phyloP scores from a whole-genome alignment of 2,888 invertebrate genomes.

The Tortrix viridana region DNA sequence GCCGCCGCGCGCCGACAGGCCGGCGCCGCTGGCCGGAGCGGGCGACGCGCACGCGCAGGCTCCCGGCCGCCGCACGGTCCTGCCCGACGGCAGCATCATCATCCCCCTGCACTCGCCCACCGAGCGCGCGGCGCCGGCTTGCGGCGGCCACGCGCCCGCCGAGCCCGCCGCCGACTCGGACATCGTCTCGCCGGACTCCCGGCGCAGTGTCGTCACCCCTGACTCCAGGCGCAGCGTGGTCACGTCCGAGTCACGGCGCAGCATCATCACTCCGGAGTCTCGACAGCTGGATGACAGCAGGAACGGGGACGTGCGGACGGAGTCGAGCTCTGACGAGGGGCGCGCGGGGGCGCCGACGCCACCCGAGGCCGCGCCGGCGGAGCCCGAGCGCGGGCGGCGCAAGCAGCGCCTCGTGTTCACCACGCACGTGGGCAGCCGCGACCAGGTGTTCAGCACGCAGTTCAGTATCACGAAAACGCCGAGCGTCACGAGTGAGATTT shows the following conservation, averaged over 20 bases:
- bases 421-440: constrained; percentile 87
- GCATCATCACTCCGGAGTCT: constrained; percentile 24
- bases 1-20: constrained; percentile 49
- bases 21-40: constrained; percentile 24
- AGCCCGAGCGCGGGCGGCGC: constrained; percentile 45
- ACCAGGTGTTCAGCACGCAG: constrained; percentile 88
- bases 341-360: constrained; percentile 34
- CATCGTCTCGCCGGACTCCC: constrained; percentile 14
- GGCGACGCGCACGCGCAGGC: constrained; percentile 65
- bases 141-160: constrained; percentile 57
- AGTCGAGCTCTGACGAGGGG: constrained; percentile 36
- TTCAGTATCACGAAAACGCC: constrained; percentile 87
- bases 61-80: constrained; percentile 66
- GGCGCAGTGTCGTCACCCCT: background rate
- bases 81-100: constrained; percentile 84
- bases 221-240: constrained; percentile 18
- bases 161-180: constrained; percentile 50
- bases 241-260: constrained; percentile 14
- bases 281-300: constrained; percentile 22
- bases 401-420: constrained; percentile 85
- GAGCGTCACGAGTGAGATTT: constrained; percentile 85
- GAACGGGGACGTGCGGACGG: constrained; percentile 30
- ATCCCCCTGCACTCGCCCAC: constrained; percentile 82
- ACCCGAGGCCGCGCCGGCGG: constrained; percentile 22
- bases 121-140: constrained; percentile 52